Base-by-base conservation (phyloP, 2,888 invertebrate genomes). In the Oegoconia quadripuncta region DNA sequence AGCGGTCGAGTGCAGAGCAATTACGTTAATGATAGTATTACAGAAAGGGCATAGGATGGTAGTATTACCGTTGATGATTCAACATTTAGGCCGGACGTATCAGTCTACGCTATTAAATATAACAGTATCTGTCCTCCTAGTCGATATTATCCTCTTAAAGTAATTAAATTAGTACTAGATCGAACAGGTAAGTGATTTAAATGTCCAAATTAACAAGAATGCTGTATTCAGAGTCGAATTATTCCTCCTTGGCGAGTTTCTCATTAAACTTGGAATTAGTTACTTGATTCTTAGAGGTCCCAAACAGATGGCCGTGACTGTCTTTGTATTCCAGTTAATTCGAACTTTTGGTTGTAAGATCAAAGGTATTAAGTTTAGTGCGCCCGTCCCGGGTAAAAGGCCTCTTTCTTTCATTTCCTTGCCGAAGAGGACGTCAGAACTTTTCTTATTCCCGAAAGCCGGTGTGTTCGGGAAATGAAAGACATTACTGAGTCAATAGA, bases 401-500 rank as follows among this genome's bases (percentile, higher is more conserved):
- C 74, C 74, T 74, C 69, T 71, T 81, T 77, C 76, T 77, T 79
- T 73, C 69, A 67, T 76, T 74, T 70, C 74, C 70, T 63, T 55
- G 59, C 53, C 59, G 64, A 54, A 51, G 53, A 57, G 60, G 63
- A 61, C 58, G 68, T 69, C 69, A 67, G 72, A 79, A 84, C 78
- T 84, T 86, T 84, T 79, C 82, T 80, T 81, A 79, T 82, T 78
- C 73, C 68, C 66, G 62, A 69, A 69, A 74, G 74, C 74, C 73
- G 74, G 72, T 70, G 52, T 58, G 67, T 79, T 80, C 74, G 74
- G 78, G 82, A 83, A 84, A 83, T 81, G 79, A 79, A 76, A 68
- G 76, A 80, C 79, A 82, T 84, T 83, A 84, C 76, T 48, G 74
- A 81, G 79, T 82, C 81, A 81, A 83, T 82, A 79, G 81, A 74